Evolutionary conservation across 1,140 invertebrate genomes (phyloP).

Genomic region (Probaryconus sp.): DNA sequence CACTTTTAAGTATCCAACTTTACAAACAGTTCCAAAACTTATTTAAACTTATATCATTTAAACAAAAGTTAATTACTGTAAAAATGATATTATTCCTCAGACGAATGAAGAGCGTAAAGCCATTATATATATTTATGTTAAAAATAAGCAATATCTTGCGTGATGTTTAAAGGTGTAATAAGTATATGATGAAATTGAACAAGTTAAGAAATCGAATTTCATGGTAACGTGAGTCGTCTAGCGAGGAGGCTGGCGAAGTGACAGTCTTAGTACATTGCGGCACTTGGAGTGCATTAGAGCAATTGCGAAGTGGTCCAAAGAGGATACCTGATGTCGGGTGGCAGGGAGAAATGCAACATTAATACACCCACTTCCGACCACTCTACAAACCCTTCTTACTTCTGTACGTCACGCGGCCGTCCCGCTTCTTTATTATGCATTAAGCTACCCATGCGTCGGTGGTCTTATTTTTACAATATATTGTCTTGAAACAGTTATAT

Average conservation of each 20-base stretch:
- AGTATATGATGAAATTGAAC: conserved; percentile 61
- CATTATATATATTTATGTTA: too few species aligned
- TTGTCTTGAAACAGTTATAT: conserved; percentile 56
- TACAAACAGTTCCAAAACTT: too few species aligned
- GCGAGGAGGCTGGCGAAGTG: conserved; percentile 52
- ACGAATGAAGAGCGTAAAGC: conserved; percentile 18
- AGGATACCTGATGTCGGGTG: conserved; percentile 67
- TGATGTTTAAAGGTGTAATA: conserved; percentile 47
- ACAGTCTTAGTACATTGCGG: conserved; percentile 62
- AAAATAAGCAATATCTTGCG: conserved; percentile 48
- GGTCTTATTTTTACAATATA: conserved; percentile 59
- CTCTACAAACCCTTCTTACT: conserved; percentile 62
- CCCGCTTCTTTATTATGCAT: conserved; percentile 68
- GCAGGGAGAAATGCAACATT: conserved; percentile 68
- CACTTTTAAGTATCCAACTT: too few species aligned
- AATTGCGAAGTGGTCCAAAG: conserved; percentile 70
- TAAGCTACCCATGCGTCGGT: conserved; percentile 57
- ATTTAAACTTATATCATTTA: too few species aligned
- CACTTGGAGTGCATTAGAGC: conserved; percentile 69
- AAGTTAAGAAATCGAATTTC: conserved; percentile 64
- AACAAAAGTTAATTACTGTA: too few species aligned
- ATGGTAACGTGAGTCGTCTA: conserved; percentile 60
- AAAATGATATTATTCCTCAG: not conserved
- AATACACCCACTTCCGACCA: conserved; percentile 65
- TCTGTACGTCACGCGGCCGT: conserved; percentile 64